Evolutionary conservation across 2,797 vertebrate genomes (phyloP), one percentile per base, ranked within the genome.

Genomic region (Calcarius lapponicus): DNA sequence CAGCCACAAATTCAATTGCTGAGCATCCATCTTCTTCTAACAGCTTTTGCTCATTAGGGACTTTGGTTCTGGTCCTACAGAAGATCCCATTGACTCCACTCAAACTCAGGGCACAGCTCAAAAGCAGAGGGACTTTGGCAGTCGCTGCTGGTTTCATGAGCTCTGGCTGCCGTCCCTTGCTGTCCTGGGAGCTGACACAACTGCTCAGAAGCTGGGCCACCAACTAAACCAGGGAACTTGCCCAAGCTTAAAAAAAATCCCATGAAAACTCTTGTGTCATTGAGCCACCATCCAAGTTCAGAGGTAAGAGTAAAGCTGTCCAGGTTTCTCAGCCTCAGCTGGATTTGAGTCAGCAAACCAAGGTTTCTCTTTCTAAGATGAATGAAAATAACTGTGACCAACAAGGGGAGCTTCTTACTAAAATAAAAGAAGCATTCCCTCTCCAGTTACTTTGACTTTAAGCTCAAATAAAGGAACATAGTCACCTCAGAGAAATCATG

Each of bases 1-100:
- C 67, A 91, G 86, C 92, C 81, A 95, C 88, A 93, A 82, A 84
- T 60, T 70, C 64, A 80, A 82, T 91, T 94, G 86, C 88, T 57
- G 60, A 86, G 60, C 48, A 88, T 48, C 80, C 86, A 80, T 94
- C 83, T 93, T 93, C 80, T 86, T 61, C 36, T 56, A 75, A 81
- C 36, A 95, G 70, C 83, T 92, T 92, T 86, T 93, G 54, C 34
- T 92, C 45, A 26, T 88, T 88, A 91, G 58, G 60, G 74, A 67
- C 56, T 87, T 93, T 1, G 11, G 74, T 62, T 57, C 60, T 10
- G 6, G 57, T 71, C 48, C 88, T 92, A 29, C 32, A 71, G 72
- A 82, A 89, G 57, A 79, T 67, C 83, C 67, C 34, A 29, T 4
- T 47, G 86, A 81, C 42, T 90, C 66, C 42, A n/a, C 24, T 86